Conservation (phyloP, 2,113 vertebrate genomes). For the Aspidoscelis tigris region DNA sequence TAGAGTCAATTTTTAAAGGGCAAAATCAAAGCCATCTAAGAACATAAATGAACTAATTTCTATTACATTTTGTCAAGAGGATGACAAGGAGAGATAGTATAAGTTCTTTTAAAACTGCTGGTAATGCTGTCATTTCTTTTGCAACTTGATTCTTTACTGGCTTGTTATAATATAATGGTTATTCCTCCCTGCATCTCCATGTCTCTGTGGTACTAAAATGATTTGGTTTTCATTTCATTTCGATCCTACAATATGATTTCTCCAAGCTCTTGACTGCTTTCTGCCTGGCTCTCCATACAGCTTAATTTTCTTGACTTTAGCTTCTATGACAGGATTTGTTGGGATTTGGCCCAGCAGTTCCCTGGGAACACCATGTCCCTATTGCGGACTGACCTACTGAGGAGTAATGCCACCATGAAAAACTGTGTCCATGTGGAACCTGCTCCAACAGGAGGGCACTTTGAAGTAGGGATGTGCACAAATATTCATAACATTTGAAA, state of each 20-base stretch:
- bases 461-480: too few relatives aligned
- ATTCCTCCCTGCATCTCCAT: background rate
- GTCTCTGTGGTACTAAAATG: background rate
- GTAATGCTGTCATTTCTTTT: background rate
- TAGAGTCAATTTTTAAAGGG: background rate
- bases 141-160: background rate
- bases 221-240: background rate
- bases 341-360: too few relatives aligned
- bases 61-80: background rate
- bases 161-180: background rate
- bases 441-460: too few relatives aligned
- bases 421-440: too few relatives aligned
- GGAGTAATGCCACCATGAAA: too few relatives aligned
- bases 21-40: background rate
- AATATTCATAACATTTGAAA: too few relatives aligned
- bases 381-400: too few relatives aligned
- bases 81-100: background rate
- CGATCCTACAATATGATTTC: background rate
- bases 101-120: background rate
- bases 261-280: background rate
- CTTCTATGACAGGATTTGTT: too few relatives aligned
- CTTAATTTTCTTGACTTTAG: background rate
- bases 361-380: too few relatives aligned
- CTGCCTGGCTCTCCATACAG: background rate
- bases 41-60: background rate